Percentiles rank a stretch among this genome's conserved stretches.
These are phyloP conservation scores for Onthophagus taurus DNA, from an alignment of 1,140 invertebrate species.

Conservation along the genomic window DNA sequence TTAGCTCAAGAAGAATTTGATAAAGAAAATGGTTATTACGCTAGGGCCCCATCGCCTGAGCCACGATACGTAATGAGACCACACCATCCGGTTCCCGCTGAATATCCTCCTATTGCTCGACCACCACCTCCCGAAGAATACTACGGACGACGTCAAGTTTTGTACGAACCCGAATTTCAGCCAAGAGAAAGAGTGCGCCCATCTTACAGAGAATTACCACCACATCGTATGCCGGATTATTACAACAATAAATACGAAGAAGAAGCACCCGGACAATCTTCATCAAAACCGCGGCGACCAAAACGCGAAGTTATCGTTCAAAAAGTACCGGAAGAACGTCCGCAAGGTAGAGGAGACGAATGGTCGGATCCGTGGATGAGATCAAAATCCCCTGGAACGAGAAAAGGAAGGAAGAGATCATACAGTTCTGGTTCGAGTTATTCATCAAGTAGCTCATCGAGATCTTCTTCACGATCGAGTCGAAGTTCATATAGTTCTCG, in stretches of 20 bases:
- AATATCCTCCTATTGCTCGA: conserved; percentile 21
- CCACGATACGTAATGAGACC: conserved; percentile 29
- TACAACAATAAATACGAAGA: conserved; percentile 34
- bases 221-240: conserved; percentile 31
- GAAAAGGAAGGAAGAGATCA: conserved; percentile 44
- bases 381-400: conserved; percentile 52
- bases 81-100: conserved; percentile 29
- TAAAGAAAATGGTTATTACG: conserved; percentile 78
- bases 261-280: conserved; percentile 18
- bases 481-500: conserved; percentile 39
- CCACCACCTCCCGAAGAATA: conserved; percentile 28
- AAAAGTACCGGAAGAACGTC: conserved; percentile 38
- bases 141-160: conserved; percentile 29
- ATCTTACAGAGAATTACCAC: conserved; percentile 28
- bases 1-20: conserved; percentile 77
- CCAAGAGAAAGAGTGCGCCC: conserved; percentile 36
- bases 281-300: conserved; percentile 45
- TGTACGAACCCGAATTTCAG: conserved; percentile 34
- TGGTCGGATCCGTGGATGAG: conserved; percentile 93
- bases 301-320: conserved; percentile 69
- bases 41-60: conserved; percentile 43
- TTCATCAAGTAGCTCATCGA: conserved; percentile 47
- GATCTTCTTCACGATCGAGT: conserved; percentile 35
- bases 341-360: conserved; percentile 58
- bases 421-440: conserved; percentile 71